phyloP scores from a whole-genome alignment of 2,113 vertebrate species.

The Carettochelys insculpta region DNA sequence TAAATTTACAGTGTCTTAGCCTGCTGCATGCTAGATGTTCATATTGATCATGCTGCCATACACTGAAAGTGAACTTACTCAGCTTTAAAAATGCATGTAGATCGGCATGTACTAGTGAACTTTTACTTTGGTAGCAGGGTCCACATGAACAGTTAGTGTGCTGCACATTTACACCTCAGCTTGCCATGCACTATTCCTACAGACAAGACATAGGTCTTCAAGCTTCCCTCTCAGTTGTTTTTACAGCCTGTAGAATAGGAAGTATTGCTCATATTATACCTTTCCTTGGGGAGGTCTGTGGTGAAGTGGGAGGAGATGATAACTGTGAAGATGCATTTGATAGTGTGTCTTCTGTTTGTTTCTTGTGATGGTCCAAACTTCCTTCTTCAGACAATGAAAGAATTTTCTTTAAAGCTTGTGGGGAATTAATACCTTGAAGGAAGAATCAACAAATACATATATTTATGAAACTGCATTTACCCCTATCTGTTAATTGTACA shows the following conservation, averaged over 20 bases:
- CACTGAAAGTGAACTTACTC: not conserved
- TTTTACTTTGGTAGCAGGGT: not conserved
- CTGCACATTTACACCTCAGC: not conserved
- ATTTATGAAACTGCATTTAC: not conserved
- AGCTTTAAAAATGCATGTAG: not conserved
- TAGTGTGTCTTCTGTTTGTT: slow-evolving; percentile 87
- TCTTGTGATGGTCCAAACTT: slow-evolving; percentile 87
- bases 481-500: not conserved
- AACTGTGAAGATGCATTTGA: slow-evolving; percentile 91
- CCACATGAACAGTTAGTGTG: not conserved
- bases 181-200: not conserved
- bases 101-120: not conserved
- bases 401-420: slow-evolving; percentile 98
- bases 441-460: not conserved
- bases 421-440: slow-evolving; percentile 91
- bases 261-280: slow-evolving; percentile 72
- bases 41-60: not conserved
- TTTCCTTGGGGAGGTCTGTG: slow-evolving; percentile 97
- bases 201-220: not conserved
- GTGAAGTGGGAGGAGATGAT: slow-evolving; percentile 94
- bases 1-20: not conserved
- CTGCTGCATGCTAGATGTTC: not conserved
- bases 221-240: not conserved
- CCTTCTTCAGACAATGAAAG: slow-evolving; percentile 96
- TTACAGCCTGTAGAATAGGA: not conserved